Conservation (phyloP, 1,140 invertebrate species). For the Heterodera carotae region DNA sequence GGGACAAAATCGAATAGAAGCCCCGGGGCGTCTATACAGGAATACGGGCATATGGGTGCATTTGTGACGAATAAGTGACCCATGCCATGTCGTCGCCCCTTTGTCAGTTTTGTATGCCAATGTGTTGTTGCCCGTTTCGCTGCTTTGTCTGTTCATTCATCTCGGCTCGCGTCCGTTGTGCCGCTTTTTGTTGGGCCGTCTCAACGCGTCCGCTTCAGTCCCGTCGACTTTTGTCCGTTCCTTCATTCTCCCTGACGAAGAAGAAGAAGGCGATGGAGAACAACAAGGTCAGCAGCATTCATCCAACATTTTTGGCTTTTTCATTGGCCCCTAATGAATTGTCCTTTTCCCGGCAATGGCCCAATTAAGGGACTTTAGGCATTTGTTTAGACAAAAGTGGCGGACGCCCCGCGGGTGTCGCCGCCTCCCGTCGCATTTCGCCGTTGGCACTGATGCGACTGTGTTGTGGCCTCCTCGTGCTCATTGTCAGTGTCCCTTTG, state of each 20-base stretch:
- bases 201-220: not conserved
- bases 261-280: not conserved
- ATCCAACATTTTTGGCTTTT: too few relatives aligned
- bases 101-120: not conserved
- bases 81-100: not conserved
- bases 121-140: not conserved
- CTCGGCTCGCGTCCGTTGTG: slow-evolving; percentile 24
- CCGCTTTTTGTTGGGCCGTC: not conserved
- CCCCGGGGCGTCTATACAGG: too few relatives aligned
- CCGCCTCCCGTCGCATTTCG: not conserved
- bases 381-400: not conserved
- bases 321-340: too few relatives aligned
- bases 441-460: not conserved
- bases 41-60: not conserved
- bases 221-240: not conserved
- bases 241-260: not conserved
- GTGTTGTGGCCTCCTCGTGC: not conserved
- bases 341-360: too few relatives aligned
- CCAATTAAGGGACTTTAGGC: too few relatives aligned
- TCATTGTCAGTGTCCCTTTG: not conserved
- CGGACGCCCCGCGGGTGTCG: too few relatives aligned
- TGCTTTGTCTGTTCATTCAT: slow-evolving; percentile 36
- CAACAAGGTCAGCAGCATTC: too few relatives aligned
- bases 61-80: too few relatives aligned
- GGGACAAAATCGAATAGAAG: too few relatives aligned